Percentiles rank a stretch among this genome's conserved stretches.
These are phyloP conservation scores for Hormiphora californensis DNA, from an alignment of 37 sponge, comb jelly and placozoan genomes.

Conservation along the genomic window DNA sequence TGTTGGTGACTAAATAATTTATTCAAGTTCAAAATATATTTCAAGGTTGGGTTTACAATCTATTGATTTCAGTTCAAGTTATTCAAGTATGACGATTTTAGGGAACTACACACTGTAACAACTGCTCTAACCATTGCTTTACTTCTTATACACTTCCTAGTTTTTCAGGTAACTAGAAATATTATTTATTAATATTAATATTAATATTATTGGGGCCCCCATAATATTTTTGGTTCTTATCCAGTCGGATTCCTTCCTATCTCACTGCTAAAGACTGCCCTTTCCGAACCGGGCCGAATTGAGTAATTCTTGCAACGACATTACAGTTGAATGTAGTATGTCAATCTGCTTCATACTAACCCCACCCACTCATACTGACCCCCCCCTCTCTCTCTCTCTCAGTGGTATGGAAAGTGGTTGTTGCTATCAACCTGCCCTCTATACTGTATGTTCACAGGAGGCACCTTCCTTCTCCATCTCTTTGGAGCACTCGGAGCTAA, in stretches of 20 bases:
- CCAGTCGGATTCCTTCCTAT: no score
- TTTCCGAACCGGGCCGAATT: no score
- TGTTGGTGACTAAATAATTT: background rate
- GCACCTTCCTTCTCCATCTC: background rate
- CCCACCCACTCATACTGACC: background rate
- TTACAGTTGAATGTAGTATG: no score
- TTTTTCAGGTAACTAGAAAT: constrained; percentile 17
- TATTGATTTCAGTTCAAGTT: background rate
- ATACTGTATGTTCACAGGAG: background rate
- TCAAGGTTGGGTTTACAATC: background rate
- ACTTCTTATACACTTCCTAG: background rate
- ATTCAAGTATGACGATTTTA: constrained; percentile 14
- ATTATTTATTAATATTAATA: no score
- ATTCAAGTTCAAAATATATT: background rate
- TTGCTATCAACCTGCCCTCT: background rate
- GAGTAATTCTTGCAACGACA: no score
- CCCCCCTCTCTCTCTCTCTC: background rate
- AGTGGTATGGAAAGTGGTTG: background rate
- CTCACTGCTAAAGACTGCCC: no score
- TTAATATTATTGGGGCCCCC: no score
- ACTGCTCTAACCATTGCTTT: background rate
- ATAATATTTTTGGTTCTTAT: no score
- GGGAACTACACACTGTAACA: background rate
- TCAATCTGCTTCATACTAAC: no score
- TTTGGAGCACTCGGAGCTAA: background rate